Base-by-base conservation (phyloP, 2,797 vertebrate species). In the Etheostoma perlongum region DNA sequence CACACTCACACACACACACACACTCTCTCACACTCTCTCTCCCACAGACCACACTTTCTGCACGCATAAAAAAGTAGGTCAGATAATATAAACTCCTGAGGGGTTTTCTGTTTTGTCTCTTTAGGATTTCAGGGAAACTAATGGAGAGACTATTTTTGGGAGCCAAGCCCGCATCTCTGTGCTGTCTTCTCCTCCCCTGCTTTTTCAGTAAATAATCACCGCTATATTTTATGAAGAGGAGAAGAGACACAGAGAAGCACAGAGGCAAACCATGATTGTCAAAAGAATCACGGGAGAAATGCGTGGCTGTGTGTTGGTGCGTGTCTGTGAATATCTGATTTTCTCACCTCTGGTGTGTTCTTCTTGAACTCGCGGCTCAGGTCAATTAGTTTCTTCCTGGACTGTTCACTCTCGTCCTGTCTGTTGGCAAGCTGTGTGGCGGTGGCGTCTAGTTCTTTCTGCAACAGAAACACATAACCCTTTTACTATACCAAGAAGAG, bases 291-390 rank as follows among this genome's bases (percentile, higher is more conserved):
- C 6, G 5, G 54, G 18, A 46, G 33, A 33, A 55, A 51, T 49
- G 46, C 53, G 5, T 2, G 15, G 54, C 25, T 53, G 65, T 81
- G 70, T 79, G 73, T 72, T 9, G 44, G 58, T 78, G 77, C 23
- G 48, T 57, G 68, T 74, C 82, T 68, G 70, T 60, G 61, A 71
- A 79, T 36, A 71, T 81, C 57, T 1, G 61, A 69, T 75, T 64
- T 59, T 77, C 96, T 97, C 94, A 99, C 98, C 97, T 99, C 98
- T 87, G 98, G 97, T 94, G 98, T 99, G 96, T 97, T 99, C 92
- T 99, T 99, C 96, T 99, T 99, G 95, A 99, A 99, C 92, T 99
- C 98, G 3, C 98, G 97, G 94, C 98, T 99, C 94, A 99, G 97
- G 92, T 99, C 98, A 83, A 99, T 98, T 79, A 99, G 95, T 67